These are phyloP conservation scores for Ladona fulva DNA, from an alignment of 1,140 invertebrate species.

Conservation along the genomic window DNA sequence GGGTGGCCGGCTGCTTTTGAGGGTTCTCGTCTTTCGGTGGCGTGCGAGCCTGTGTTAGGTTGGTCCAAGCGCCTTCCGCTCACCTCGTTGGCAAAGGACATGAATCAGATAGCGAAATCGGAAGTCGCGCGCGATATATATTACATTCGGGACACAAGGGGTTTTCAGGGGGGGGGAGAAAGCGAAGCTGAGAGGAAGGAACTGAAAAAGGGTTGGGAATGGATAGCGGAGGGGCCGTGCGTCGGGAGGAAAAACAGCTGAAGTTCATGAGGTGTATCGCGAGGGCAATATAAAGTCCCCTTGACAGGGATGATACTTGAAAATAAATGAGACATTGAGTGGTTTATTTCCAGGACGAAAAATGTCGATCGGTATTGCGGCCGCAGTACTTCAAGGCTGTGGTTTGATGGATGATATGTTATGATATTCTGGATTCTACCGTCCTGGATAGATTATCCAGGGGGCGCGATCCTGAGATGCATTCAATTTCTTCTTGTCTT, in stretches of 20 bases:
- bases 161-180: neutral
- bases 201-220: neutral
- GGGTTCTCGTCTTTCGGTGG: neutral
- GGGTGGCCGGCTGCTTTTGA: neutral
- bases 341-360: no score
- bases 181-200: neutral
- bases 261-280: neutral
- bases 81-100: constrained; percentile 2
- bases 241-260: neutral
- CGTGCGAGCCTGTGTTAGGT: neutral
- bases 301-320: neutral
- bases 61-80: neutral
- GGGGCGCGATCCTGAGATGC: no score
- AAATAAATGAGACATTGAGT: neutral
- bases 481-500: no score
- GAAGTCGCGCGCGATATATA: neutral
- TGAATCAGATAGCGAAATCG: neutral
- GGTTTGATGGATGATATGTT: no score
- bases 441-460: no score
- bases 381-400: no score
- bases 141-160: neutral
- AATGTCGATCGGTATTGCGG: no score
- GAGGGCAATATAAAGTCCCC: neutral
- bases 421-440: no score
- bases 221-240: neutral